These are phyloP conservation scores for Physella acuta DNA, from an alignment of 1,140 invertebrate genomes.

Conservation along the genomic window DNA sequence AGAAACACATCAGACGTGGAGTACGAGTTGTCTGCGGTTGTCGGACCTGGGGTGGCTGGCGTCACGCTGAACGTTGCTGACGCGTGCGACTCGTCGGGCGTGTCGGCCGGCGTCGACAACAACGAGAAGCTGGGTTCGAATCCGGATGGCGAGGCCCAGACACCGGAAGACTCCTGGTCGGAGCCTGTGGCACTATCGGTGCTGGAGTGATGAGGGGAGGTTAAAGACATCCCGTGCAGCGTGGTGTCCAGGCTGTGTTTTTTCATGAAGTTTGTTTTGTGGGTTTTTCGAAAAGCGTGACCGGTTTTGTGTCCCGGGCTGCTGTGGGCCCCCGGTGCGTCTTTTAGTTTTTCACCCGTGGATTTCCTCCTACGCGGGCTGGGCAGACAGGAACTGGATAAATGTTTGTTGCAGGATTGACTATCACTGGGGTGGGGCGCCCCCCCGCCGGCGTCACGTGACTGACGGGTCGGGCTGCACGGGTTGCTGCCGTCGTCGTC, in stretches of 20 bases:
- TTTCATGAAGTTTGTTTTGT: constrained; percentile 19
- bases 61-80: background rate
- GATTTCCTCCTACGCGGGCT: constrained; percentile 17
- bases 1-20: constrained; percentile 17
- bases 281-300: background rate
- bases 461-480: background rate
- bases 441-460: background rate
- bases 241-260: constrained; percentile 25
- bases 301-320: background rate
- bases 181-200: background rate
- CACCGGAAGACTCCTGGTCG: background rate
- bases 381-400: constrained; percentile 14
- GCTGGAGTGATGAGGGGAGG: constrained; percentile 5
- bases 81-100: background rate
- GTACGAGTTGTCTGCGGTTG: background rate
- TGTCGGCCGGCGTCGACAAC: background rate
- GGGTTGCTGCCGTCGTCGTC: background rate
- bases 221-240: constrained; percentile 4
- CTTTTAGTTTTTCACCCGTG: constrained; percentile 17
- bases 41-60: constrained; percentile 7
- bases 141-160: constrained; percentile 5
- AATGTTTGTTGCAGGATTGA: background rate
- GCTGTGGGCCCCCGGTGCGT: background rate
- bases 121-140: background rate
- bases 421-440: background rate